These are phyloP conservation scores for Drosophila birchii DNA, from an alignment of 2,888 invertebrate genomes.

Conservation along the genomic window DNA sequence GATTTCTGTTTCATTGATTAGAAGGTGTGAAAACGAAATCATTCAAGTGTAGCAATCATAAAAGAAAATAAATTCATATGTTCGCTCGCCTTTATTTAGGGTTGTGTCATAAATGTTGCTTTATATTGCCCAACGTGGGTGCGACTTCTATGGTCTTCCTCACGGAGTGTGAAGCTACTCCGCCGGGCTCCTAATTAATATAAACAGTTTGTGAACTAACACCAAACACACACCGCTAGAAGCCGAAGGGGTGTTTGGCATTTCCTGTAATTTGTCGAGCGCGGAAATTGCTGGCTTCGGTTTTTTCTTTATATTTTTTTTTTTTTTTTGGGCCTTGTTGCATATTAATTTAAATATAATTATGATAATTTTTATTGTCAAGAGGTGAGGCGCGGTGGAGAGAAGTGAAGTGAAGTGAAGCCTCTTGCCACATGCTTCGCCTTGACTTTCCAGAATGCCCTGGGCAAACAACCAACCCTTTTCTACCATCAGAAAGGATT, in stretches of 20 bases:
- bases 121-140: conserved; percentile 25
- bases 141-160: conserved; percentile 32
- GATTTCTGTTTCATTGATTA: conserved; percentile 20
- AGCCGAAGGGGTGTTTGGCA: conserved; percentile 53
- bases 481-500: conserved; percentile 69
- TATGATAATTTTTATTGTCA: conserved; percentile 79
- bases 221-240: conserved; percentile 32
- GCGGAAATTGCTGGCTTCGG: conserved; percentile 64
- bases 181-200: conserved; percentile 47
- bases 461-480: conserved; percentile 61
- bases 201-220: conserved; percentile 45
- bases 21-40: conserved; percentile 43
- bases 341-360: conserved; percentile 80
- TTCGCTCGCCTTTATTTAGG: conserved; percentile 4
- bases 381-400: conserved; percentile 42
- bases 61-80: conserved; percentile 17
- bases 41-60: conserved; percentile 36
- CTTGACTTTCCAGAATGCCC: conserved; percentile 40
- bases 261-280: conserved; percentile 76
- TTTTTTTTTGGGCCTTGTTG: conserved; percentile 52
- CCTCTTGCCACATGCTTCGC: conserved; percentile 63
- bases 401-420: conserved; percentile 19
- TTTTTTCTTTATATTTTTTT: conserved; percentile 16
- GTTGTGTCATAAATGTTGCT: conserved; percentile 31
- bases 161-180: conserved; percentile 37